Percentiles rank a stretch among this genome's conserved stretches.
These are phyloP conservation scores for Apus apus DNA, from an alignment of 2,113 vertebrate species.

Conservation along the genomic window DNA sequence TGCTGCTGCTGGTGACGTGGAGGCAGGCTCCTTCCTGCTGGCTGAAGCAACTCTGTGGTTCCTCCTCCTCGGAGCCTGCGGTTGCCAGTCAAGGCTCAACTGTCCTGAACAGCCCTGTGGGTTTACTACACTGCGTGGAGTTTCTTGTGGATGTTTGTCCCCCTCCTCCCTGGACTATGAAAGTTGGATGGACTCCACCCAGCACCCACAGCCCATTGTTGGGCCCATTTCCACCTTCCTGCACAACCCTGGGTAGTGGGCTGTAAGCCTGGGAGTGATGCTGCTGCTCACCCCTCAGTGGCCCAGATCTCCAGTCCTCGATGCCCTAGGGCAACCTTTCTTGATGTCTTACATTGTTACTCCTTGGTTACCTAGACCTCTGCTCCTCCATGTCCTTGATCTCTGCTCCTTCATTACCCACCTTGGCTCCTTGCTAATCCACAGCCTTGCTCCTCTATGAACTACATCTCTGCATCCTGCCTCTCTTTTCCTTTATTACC, in stretches of 20 bases:
- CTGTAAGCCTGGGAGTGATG: neutral
- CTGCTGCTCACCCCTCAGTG: neutral
- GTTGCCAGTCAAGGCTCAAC: neutral
- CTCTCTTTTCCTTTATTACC: constrained; percentile 25
- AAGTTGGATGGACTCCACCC: neutral
- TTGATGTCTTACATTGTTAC: neutral
- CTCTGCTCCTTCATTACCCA: neutral
- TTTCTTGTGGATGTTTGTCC: neutral
- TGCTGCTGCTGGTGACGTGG: neutral
- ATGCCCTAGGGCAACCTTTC: neutral
- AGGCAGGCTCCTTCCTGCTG: neutral
- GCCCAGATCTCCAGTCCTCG: neutral
- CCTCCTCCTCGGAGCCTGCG: fast-evolving
- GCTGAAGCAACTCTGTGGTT: neutral
- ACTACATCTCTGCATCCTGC: neutral
- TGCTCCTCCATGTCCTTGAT: neutral
- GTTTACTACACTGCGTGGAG: fast-evolving
- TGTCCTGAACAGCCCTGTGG: neutral
- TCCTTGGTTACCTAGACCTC: neutral
- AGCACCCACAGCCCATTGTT: neutral
- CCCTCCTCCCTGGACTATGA: neutral
- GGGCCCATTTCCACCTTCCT: neutral
- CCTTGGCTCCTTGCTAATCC: neutral
- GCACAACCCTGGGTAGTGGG: fast-evolving
- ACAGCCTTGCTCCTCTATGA: neutral